phyloP scores from a whole-genome alignment of 2,113 vertebrate species.

The Callorhinus ursinus region DNA sequence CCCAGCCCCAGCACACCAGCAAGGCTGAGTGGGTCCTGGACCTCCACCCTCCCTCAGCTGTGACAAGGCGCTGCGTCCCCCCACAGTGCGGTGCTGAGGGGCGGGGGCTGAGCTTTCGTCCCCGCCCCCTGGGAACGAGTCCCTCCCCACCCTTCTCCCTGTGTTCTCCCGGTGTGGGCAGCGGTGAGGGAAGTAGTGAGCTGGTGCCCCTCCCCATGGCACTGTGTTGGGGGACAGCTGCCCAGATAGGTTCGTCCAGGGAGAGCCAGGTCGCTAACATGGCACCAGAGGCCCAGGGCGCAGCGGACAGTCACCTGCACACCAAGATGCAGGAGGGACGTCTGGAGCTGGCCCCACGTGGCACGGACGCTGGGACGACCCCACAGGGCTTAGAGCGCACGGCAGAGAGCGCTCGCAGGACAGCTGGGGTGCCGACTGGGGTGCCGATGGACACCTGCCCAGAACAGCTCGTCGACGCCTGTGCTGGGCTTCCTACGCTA shows the following conservation, averaged over 20 bases:
- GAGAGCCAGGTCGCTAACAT: not conserved
- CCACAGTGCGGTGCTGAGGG: not conserved
- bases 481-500: not conserved
- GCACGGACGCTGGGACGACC: not conserved
- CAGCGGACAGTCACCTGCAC: not conserved
- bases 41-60: not conserved
- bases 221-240: too few relatives aligned
- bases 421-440: not conserved
- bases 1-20: fast-evolving
- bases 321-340: not conserved
- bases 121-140: not conserved
- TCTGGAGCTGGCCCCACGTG: fast-evolving
- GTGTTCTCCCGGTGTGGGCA: not conserved
- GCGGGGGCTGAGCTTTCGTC: not conserved
- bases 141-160: not conserved
- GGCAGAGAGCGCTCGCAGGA: not conserved
- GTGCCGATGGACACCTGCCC: not conserved
- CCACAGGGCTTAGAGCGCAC: not conserved
- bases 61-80: not conserved
- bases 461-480: too few relatives aligned
- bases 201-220: too few relatives aligned
- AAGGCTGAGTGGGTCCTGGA: not conserved
- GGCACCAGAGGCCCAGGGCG: not conserved
- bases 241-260: not conserved
- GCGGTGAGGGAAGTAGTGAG: not conserved